These are phyloP conservation scores for Procavia capensis DNA, from an alignment of 2,113 vertebrate genomes.

Conservation along the genomic window DNA sequence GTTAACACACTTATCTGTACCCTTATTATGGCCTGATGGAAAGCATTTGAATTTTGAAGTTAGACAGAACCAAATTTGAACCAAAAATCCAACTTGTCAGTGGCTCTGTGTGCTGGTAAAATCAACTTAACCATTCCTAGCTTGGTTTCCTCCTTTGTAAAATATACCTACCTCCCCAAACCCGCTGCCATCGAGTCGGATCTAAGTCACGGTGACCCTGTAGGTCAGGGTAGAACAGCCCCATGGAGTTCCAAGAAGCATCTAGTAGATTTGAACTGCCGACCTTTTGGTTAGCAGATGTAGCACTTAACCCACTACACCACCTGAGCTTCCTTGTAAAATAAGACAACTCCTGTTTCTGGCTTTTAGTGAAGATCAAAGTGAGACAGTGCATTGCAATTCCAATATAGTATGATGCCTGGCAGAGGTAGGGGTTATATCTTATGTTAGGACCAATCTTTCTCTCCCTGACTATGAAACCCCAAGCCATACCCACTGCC, in stretches of 20 bases:
- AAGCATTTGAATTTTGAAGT: background rate
- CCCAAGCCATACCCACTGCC: background rate
- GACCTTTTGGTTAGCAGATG: no score
- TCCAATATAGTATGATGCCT: background rate
- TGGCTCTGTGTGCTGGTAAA: background rate
- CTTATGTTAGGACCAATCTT: background rate
- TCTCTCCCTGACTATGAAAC: background rate
- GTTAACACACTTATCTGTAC: background rate
- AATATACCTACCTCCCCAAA: no score
- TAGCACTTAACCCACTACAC: no score
- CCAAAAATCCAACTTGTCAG: slow-evolving; percentile 9
- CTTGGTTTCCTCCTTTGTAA: slow-evolving; percentile 22
- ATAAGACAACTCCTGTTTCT: background rate
- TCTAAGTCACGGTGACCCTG: no score
- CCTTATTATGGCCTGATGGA: background rate
- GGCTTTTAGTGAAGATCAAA: background rate
- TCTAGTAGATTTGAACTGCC: no score
- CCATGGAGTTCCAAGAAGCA: no score
- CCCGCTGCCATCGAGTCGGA: no score
- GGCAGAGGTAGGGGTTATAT: background rate
- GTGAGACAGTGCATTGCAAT: background rate
- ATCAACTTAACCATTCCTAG: background rate
- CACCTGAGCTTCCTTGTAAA: slow-evolving; percentile 14
- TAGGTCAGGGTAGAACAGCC: no score
- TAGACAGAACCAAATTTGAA: background rate